Evolutionary conservation across 2,888 invertebrate genomes (phyloP).

Genomic region (Drosophila basisetae): DNA sequence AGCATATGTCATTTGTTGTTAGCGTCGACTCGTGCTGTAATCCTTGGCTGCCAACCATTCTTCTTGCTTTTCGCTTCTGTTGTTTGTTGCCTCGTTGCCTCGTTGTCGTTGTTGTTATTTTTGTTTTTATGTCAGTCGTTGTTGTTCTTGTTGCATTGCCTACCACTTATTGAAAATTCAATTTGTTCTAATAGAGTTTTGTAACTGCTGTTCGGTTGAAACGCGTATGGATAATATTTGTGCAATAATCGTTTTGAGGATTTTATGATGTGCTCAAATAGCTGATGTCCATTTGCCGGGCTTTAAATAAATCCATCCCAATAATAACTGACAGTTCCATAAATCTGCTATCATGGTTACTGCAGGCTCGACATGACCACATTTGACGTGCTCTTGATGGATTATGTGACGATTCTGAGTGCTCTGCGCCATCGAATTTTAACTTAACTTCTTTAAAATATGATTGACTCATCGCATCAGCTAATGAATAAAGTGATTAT

Average conservation of each 20-base stretch:
- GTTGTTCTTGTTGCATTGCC: conserved; percentile 41
- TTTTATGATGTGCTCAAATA: not conserved
- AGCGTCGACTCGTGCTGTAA: conserved; percentile 41
- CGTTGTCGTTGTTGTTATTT: conserved; percentile 1
- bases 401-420: not conserved
- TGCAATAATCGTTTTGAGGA: not conserved
- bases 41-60: conserved; percentile 16
- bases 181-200: conserved; percentile 73
- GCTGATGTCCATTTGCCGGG: not conserved
- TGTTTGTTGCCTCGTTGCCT: conserved; percentile 8
- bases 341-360: not conserved
- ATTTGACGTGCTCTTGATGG: not conserved
- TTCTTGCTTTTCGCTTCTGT: conserved; percentile 15
- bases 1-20: conserved; percentile 71
- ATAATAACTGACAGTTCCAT: not conserved
- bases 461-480: not conserved
- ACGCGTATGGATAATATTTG: conserved; percentile 45
- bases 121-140: conserved; percentile 14
- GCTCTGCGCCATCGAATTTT: not conserved
- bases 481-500: not conserved
- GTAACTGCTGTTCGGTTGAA: conserved; percentile 19
- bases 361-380: not conserved
- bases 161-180: conserved; percentile 72
- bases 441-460: not conserved
- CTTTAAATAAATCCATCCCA: conserved; percentile 1